Evolutionary conservation across 2,113 vertebrate species (phyloP).

Genomic region (Podarcis raffonei): DNA sequence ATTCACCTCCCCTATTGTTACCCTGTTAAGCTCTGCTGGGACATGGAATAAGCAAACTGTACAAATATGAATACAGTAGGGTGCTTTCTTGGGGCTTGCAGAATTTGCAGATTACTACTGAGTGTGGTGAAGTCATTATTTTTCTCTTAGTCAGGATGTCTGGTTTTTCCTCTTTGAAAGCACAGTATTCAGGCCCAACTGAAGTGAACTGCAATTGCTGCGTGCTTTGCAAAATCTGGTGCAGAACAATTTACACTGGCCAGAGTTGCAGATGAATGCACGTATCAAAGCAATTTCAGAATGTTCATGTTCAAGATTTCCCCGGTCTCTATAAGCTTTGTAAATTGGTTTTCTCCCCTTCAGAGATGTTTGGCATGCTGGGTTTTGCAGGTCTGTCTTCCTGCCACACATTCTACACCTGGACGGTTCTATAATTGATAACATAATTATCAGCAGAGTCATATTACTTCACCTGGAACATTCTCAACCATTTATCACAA

Average conservation of each 20-base stretch:
- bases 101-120: not conserved
- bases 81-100: not conserved
- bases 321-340: slow-evolving; percentile 7
- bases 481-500: slow-evolving; percentile 81
- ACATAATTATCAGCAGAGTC: slow-evolving; percentile 72
- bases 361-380: slow-evolving; percentile 44
- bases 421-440: slow-evolving; percentile 69
- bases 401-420: slow-evolving; percentile 63
- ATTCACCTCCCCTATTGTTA: slow-evolving; percentile 12
- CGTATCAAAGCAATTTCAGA: slow-evolving; percentile 1
- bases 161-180: slow-evolving; percentile 6
- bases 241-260: not conserved
- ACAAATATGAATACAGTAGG: slow-evolving; percentile 5
- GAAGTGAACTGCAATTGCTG: not conserved
- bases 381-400: slow-evolving; percentile 44
- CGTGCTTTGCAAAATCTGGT: not conserved
- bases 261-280: not conserved
- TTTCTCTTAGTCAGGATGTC: not conserved
- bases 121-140: not conserved
- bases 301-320: slow-evolving; percentile 24
- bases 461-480: slow-evolving; percentile 74
- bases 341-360: not conserved
- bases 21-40: slow-evolving; percentile 6
- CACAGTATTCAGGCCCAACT: not conserved
- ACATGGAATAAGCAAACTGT: slow-evolving; percentile 1